Base-by-base conservation (phyloP, 2,797 vertebrate genomes). In the Hemibagrus guttatus region DNA sequence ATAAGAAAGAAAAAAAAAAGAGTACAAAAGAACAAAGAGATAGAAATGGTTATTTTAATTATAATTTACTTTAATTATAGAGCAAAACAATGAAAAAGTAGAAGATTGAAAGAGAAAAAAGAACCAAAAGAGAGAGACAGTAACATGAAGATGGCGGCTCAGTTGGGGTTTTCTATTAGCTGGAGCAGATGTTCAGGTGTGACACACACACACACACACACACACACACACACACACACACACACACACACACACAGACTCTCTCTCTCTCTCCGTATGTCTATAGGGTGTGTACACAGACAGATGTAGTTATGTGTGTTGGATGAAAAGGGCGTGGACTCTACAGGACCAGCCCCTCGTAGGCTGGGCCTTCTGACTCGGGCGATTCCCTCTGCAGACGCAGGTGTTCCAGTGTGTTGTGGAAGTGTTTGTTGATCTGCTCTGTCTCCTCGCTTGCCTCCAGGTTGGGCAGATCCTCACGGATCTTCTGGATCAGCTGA, bases 361-460 rank as follows among this genome's bases (percentile, higher is more conserved):
- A 99, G 87, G 97, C 96, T 9, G 97, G 97, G 61, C 97, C 97
- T 92, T 99, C 97, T 0, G 97, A 96, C 90, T 99, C 97, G 0
- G 98, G 97, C 1, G 97, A 97, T 74, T 99, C 98, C 88, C 96
- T 96, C 94, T 98, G 95, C 94, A 98, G 94, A 82, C 97, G 97
- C 88, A 99, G 96, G 89, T 99, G 98, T 92, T 99, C 98, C 96
- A 99, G 95, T 54, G 98, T 99, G 92, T 99, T 99, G 90, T 98
- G 97, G 95, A 99, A 99, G 92, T 99, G 98, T 96, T 99, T 99
- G 96, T 99, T 99, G 92, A 99, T 99, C 93, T 99, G 98, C 94
- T 99, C 98, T 0, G 98, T 99, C 93, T 99, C 98, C 93, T 99
- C 98, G 66, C 97, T 97, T 28, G 98, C 96, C 91, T 99, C 98